A percentile compares a stretch with the other conserved stretches of the same genome.
phyloP scores from a whole-genome alignment of 2,113 vertebrate species.

The Vidua chalybeata region DNA sequence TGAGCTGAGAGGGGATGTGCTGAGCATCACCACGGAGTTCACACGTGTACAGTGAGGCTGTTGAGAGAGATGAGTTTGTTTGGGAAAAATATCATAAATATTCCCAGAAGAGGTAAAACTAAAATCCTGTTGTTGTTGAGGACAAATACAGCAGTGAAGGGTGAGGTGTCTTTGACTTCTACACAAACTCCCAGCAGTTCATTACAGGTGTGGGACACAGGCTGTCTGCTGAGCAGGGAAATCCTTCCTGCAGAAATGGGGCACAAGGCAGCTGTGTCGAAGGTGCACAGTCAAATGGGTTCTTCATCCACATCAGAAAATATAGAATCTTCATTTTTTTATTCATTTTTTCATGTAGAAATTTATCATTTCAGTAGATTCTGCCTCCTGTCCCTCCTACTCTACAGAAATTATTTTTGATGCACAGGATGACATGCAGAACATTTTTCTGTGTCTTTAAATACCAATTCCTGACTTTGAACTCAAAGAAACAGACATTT shows the following conservation, averaged over 20 bases:
- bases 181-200: not conserved
- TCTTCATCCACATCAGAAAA: not conserved
- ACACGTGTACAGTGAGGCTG: rapidly evolving
- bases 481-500: not conserved
- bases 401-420: not conserved
- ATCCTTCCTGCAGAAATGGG: not conserved
- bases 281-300: not conserved
- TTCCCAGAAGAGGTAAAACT: not conserved
- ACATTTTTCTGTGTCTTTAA: not conserved
- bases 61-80: not conserved
- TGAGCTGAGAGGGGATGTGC: not conserved
- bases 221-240: not conserved
- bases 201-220: not conserved
- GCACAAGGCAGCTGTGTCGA: not conserved
- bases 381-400: not conserved
- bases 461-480: not conserved
- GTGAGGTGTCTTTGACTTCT: not conserved
- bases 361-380: not conserved
- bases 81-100: not conserved
- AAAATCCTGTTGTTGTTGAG: not conserved
- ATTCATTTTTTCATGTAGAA: not conserved
- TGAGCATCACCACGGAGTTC: rapidly evolving
- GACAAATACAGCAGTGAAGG: not conserved
- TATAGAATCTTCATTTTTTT: not conserved
- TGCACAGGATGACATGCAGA: not conserved